Evolutionary conservation across 2,113 vertebrate species (phyloP), one percentile per base, ranked within the genome.

Genomic region (Entomyzon cyanotis): DNA sequence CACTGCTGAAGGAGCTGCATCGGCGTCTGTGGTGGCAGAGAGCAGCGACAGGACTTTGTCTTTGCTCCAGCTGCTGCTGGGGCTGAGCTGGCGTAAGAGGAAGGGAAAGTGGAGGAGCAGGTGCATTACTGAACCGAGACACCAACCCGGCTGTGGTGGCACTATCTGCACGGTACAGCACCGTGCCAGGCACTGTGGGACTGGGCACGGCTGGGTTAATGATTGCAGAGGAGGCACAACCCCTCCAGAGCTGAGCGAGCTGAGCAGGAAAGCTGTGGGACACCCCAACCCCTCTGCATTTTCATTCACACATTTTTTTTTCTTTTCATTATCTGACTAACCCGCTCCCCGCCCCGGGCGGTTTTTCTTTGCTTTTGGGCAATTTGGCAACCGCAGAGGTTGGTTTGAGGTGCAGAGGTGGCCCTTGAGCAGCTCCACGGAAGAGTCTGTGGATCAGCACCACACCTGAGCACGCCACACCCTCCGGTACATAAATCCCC

Each of bases 41-140:
- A 50, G 46, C 41, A 8, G 5, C 0, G 28, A 8, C 64, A 28
- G 87, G 49, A 65, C 7, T 31, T 47, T 8, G 9, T 13, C 11
- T 19, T 49, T 47, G 33, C 27, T 47, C 19, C 52, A 8, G 60
- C 27, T 35, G 1, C 2, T 22, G 33, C 11, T 1, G 22, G 47
- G 23, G 20, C 46, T 21, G 70, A 15, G 21, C 47, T 37, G 4
- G 1, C 0, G 0, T 7, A 5, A 44, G 9, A 58, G 46, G 33
- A 64, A 28, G 39, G 9, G 62, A 19, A 68, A 76, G 24, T 5
- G 18, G 0, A 4, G 15, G 25, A 47, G 59, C 74, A 13, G 75
- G 35, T 22, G 21, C 21, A 1, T 65, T 76, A 10, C 3, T 73
- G 55, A 47, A 14, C 27, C 6, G 39, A 39, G 28, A 14, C 19